phyloP scores from a whole-genome alignment of 2,888 invertebrate species.

The Cataglyphis altisquamis region DNA sequence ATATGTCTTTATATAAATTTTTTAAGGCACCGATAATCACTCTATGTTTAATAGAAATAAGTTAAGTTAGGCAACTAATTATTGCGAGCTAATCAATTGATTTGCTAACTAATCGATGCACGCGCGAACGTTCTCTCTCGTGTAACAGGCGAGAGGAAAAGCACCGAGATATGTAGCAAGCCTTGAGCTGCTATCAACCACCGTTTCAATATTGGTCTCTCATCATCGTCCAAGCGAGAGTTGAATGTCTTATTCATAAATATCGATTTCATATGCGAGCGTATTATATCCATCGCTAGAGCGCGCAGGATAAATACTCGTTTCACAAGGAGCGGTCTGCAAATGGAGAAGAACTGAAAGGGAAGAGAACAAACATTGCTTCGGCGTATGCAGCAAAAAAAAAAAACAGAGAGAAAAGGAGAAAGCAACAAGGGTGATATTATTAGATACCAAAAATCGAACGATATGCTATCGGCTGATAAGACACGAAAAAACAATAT shows the following conservation, averaged over 20 bases:
- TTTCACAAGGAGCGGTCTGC: slow-evolving; percentile 39
- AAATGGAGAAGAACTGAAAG: slow-evolving; percentile 45
- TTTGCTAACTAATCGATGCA: slow-evolving; percentile 34
- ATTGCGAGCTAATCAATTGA: slow-evolving; percentile 34
- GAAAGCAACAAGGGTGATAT: neutral
- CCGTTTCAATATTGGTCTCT: slow-evolving; percentile 45
- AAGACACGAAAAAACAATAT: neutral
- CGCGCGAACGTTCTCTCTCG: slow-evolving; percentile 29
- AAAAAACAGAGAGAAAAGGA: neutral
- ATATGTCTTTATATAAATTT: neutral
- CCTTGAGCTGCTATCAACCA: slow-evolving; percentile 43
- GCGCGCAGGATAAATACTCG: slow-evolving; percentile 37
- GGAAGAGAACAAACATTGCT: slow-evolving; percentile 29
- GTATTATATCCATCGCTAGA: slow-evolving; percentile 45
- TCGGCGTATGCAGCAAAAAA: neutral
- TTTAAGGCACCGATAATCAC: neutral
- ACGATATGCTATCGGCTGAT: neutral
- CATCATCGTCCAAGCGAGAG: slow-evolving; percentile 50
- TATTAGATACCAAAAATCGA: slow-evolving; percentile 2
- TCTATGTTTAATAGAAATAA: neutral
- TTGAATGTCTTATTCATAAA: slow-evolving; percentile 60
- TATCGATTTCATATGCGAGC: slow-evolving; percentile 49
- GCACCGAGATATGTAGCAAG: slow-evolving; percentile 28
- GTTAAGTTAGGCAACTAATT: slow-evolving; percentile 25
- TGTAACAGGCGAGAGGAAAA: slow-evolving; percentile 37